These are phyloP conservation scores for Pituophis catenifer DNA, from an alignment of 2,113 vertebrate genomes.

Conservation along the genomic window DNA sequence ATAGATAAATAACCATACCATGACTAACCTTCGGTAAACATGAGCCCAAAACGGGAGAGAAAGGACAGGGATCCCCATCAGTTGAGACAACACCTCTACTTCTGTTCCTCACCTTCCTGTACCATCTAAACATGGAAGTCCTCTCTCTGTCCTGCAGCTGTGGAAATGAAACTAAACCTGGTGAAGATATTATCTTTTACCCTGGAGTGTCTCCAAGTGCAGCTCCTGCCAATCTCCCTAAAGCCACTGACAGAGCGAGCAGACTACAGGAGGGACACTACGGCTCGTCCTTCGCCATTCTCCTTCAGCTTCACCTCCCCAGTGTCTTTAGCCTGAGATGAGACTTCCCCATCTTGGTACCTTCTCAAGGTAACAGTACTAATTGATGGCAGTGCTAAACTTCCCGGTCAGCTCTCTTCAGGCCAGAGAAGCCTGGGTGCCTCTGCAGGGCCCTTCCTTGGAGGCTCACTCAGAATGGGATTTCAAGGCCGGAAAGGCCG, in stretches of 20 bases:
- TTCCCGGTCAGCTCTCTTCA: neutral
- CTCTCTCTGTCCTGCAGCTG: neutral
- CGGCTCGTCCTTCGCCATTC: neutral
- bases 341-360: neutral
- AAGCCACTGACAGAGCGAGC: neutral
- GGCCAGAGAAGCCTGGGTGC: neutral
- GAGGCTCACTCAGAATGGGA: neutral
- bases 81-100: neutral
- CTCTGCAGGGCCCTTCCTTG: neutral
- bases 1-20: neutral
- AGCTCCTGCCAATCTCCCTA: neutral
- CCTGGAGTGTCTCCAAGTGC: neutral
- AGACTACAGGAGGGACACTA: neutral
- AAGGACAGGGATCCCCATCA: neutral
- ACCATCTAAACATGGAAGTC: neutral
- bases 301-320: neutral
- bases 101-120: neutral
- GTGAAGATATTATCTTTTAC: neutral
- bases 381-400: neutral
- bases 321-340: accelerated
- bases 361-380: neutral
- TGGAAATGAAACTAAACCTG: neutral
- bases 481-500: neutral
- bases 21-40: neutral
- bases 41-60: neutral